Evolutionary conservation across 2,797 vertebrate species (phyloP).

Genomic region (Sebastes trivittatus): DNA sequence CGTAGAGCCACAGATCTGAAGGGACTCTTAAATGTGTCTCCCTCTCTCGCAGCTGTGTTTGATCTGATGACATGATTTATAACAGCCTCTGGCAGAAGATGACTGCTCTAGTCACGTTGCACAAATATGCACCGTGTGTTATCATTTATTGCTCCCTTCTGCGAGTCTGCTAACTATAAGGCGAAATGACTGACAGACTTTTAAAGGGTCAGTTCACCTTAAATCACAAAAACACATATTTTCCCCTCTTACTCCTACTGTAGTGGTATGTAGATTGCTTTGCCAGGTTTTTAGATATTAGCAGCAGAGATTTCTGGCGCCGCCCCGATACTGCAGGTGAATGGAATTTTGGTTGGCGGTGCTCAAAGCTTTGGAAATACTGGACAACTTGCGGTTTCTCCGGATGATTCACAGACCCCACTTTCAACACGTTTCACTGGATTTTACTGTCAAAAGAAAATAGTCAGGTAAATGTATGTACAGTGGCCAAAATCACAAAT

Average conservation of each 20-base stretch:
- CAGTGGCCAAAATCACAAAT: background rate
- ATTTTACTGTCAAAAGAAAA: constrained; percentile 17
- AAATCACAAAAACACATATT: constrained; percentile 38
- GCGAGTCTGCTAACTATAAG: constrained; percentile 28
- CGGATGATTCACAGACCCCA: constrained; percentile 8
- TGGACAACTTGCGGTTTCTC: background rate
- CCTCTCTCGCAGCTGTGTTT: constrained; percentile 16
- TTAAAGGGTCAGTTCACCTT: constrained; percentile 15
- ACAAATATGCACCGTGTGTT: constrained; percentile 37
- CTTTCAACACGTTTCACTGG: background rate
- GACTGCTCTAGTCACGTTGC: constrained; percentile 33
- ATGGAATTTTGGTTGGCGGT: constrained; percentile 27
- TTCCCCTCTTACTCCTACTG: constrained; percentile 3
- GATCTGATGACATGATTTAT: constrained; percentile 55
- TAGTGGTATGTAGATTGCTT: constrained; percentile 25
- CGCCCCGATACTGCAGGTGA: background rate
- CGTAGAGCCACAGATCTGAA: background rate
- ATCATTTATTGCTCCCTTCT: constrained; percentile 51
- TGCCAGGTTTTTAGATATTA: constrained; percentile 28
- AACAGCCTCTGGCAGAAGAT: constrained; percentile 28
- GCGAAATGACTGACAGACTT: constrained; percentile 27
- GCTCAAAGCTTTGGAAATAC: constrained; percentile 16
- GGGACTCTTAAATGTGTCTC: constrained; percentile 34
- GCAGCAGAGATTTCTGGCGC: constrained; percentile 12
- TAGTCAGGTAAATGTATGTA: background rate